Percentiles rank a stretch among this genome's conserved stretches.
These are phyloP conservation scores for Automeris io DNA, from an alignment of 2,888 invertebrate genomes.

Conservation along the genomic window DNA sequence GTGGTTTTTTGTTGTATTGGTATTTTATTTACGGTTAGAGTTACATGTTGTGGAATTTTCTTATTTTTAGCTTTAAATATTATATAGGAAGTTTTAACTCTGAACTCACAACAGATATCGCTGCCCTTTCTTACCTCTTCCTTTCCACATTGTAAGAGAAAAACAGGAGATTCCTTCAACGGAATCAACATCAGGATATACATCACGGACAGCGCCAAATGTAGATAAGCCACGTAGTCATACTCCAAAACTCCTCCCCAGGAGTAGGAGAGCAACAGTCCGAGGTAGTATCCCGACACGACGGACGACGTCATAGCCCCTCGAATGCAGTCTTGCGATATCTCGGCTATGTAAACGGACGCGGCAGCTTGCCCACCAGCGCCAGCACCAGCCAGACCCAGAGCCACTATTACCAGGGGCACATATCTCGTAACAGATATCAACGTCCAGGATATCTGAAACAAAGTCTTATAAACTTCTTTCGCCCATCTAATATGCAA, in stretches of 20 bases:
- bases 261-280: slow-evolving; percentile 44
- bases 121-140: slow-evolving; percentile 48
- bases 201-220: slow-evolving; percentile 38
- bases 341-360: slow-evolving; percentile 51
- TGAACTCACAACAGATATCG: too few species aligned
- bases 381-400: slow-evolving; percentile 40
- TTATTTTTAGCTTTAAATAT: too few species aligned
- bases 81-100: too few species aligned
- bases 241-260: slow-evolving; percentile 48
- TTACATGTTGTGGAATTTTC: too few species aligned
- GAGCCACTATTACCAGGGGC: slow-evolving; percentile 30
- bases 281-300: slow-evolving; percentile 42
- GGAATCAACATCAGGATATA: slow-evolving; percentile 38
- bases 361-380: slow-evolving; percentile 49
- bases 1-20: too few species aligned
- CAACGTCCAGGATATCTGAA: slow-evolving; percentile 46
- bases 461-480: too few species aligned
- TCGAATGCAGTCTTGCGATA: slow-evolving; percentile 48
- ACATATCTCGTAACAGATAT: slow-evolving; percentile 35
- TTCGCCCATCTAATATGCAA: too few species aligned
- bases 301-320: slow-evolving; percentile 42
- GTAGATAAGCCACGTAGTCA: slow-evolving; percentile 37
- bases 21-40: too few species aligned
- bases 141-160: slow-evolving; percentile 38
- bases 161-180: slow-evolving; percentile 54